These are phyloP conservation scores for Leuctra nigra DNA, from an alignment of 2,888 invertebrate genomes.

Conservation along the genomic window DNA sequence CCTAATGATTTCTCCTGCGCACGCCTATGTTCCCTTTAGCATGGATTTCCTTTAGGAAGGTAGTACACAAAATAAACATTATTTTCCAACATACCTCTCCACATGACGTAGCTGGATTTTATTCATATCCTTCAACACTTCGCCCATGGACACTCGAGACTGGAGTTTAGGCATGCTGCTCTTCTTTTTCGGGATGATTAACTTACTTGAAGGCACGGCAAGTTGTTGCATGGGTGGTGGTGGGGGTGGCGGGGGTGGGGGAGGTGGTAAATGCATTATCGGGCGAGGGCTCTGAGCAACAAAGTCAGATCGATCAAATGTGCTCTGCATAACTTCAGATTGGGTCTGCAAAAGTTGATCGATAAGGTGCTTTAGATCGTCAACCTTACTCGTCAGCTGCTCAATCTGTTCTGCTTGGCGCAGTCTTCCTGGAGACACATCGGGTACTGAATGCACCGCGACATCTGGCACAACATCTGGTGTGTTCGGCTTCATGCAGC, in stretches of 20 bases:
- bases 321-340: not conserved
- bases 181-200: not conserved
- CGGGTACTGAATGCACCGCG: not conserved
- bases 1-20: too few species aligned
- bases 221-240: constrained; percentile 3
- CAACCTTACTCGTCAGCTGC: not conserved
- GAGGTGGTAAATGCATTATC: not conserved
- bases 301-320: not conserved
- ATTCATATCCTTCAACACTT: constrained; percentile 14
- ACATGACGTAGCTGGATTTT: constrained; percentile 18
- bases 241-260: constrained; percentile 9
- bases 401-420: constrained; percentile 6
- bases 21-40: too few species aligned
- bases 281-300: not conserved
- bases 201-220: too few species aligned
- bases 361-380: not conserved
- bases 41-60: too few species aligned
- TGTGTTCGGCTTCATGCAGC: not conserved
- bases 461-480: constrained; percentile 7
- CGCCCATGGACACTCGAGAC: constrained; percentile 9
- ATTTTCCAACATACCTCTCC: constrained; percentile 7
- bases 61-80: too few species aligned
- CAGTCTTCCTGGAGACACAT: not conserved
- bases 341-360: not conserved
- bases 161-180: not conserved